phyloP scores from a whole-genome alignment of 2,888 invertebrate species.

The Mycogona germanica region DNA sequence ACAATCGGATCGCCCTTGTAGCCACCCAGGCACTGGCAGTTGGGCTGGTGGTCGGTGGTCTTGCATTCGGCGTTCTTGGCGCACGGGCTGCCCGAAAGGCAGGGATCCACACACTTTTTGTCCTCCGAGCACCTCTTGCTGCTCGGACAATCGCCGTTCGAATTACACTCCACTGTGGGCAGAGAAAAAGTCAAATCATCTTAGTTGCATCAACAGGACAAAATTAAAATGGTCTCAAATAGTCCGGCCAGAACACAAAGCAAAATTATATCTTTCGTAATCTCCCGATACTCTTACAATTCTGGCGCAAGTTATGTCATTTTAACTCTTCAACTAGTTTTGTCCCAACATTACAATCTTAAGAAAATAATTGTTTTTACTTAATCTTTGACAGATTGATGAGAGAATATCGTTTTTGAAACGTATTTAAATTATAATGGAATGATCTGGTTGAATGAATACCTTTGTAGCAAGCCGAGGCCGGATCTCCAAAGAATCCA shows the following conservation, averaged over 20 bases:
- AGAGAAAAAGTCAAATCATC: background rate
- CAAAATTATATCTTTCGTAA: too few relatives aligned
- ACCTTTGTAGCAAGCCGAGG: conserved; percentile 27
- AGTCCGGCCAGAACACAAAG: too few relatives aligned
- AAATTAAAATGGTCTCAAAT: too few relatives aligned
- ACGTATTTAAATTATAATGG: background rate
- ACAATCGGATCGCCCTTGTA: conserved; percentile 17
- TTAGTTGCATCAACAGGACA: background rate
- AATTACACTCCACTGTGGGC: conserved; percentile 23
- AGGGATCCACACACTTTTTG: conserved; percentile 20
- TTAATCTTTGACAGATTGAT: too few relatives aligned
- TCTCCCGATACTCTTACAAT: background rate
- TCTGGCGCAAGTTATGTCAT: too few relatives aligned
- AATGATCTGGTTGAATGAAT: too few relatives aligned
- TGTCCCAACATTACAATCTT: too few relatives aligned
- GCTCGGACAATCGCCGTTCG: conserved; percentile 40
- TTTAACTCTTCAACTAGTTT: too few relatives aligned
- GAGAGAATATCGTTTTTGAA: background rate
- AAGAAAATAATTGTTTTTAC: too few relatives aligned
- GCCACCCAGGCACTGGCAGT: conserved; percentile 59
- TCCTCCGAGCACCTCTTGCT: conserved; percentile 45
- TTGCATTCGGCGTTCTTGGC: conserved; percentile 43
- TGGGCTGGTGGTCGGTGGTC: conserved; percentile 49
- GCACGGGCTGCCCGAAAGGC: conserved; percentile 17
- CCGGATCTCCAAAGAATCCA: conserved; percentile 31